Evolutionary conservation across 2,888 invertebrate species (phyloP).

Genomic region (Podotricha telesiphe): DNA sequence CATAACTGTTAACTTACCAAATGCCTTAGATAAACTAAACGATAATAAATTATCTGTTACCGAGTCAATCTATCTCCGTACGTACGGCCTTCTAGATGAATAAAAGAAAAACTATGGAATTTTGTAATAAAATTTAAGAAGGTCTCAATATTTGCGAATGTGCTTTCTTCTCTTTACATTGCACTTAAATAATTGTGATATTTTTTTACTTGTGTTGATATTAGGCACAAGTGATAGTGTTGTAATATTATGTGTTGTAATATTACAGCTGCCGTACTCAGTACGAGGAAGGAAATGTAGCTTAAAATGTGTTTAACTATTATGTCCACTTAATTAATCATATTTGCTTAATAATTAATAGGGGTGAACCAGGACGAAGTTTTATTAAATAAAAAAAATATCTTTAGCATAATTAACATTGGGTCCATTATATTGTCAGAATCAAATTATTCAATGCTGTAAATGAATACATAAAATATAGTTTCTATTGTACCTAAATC

Average conservation of each 20-base stretch:
- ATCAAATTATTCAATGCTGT: not conserved
- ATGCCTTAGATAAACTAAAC: conserved; percentile 46
- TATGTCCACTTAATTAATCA: not conserved
- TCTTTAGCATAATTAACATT: not conserved
- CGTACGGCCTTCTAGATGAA: conserved; percentile 26
- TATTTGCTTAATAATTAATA: not conserved
- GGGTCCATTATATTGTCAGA: not conserved
- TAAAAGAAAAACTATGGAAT: conserved; percentile 20
- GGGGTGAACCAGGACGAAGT: not conserved
- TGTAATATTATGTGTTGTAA: not conserved
- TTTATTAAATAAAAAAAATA: not conserved
- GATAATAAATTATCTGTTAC: conserved; percentile 51
- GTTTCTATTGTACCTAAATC: conserved; percentile 14
- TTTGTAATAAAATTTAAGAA: conserved; percentile 2
- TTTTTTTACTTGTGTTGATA: conserved; percentile 3
- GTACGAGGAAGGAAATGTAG: not conserved
- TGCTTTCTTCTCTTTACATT: conserved; percentile 20
- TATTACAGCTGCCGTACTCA: not conserved
- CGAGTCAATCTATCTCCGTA: conserved; percentile 47
- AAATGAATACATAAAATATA: not conserved
- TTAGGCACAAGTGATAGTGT: not conserved
- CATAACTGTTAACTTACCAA: conserved; percentile 51
- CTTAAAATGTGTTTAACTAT: not conserved
- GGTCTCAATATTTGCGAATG: conserved; percentile 15
- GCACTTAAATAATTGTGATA: conserved; percentile 20